Evolutionary conservation across 2,888 invertebrate genomes (phyloP), one percentile per base, ranked within the genome.

Genomic region (Allygus modestus): DNA sequence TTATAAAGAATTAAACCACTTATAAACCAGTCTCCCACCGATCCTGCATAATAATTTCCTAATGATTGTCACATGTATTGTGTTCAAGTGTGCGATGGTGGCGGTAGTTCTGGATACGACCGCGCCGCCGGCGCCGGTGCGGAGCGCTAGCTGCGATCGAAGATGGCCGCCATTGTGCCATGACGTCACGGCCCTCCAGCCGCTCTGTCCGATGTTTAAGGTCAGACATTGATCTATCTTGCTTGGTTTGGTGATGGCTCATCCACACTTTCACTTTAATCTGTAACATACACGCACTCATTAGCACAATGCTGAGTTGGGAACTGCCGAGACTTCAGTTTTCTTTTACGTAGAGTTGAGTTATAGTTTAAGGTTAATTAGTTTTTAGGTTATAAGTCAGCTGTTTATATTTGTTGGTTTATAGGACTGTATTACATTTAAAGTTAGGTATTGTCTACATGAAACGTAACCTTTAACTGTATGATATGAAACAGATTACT

Each of bases 31-130:
- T n/a, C n/a, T n/a, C n/a, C n/a, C n/a, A n/a, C n/a, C n/a, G n/a
- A n/a, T n/a, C n/a, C n/a, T n/a, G n/a, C n/a, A n/a, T n/a, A n/a
- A n/a, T 37, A 9, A 37, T 37, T 37, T 37, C 37, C 37, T 37
- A 37, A 37, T 37, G 37, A 37, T n/a, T 37, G 37, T 37, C 37
- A 37, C 37, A 37, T 37, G 37, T n/a, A n/a, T n/a, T n/a, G 37
- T 37, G 37, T 37, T 37, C 73, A 37, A 41, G 73, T 65, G 65
- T 65, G 65, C 65, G 12, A 65, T 73, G 73, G 41, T 41, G 73
- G 37, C 41, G 37, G 37, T 73, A 73, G 73, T 73, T 73, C 9
- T 43, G 73, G 73, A 73, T 73, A 73, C 26, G 73, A 15, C 73
- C 73, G 73, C 73, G 23, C 15, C 28, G 65, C 28, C 65, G 65